Conservation (phyloP, 1,140 invertebrate genomes). For the Pentalonia nigronervosa region DNA sequence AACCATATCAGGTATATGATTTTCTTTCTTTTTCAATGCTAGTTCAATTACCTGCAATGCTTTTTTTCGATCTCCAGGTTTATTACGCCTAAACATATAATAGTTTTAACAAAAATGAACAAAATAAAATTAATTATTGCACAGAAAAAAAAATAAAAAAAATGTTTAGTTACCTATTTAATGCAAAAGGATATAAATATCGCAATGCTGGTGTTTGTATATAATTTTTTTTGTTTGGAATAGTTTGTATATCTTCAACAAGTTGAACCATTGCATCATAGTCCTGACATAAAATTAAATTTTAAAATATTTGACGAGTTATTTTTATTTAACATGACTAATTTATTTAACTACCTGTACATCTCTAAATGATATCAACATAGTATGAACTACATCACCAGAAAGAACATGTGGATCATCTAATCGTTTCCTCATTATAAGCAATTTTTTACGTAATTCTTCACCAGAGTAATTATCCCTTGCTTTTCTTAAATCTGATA, state of each 20-base stretch:
- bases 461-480: slow-evolving; percentile 86
- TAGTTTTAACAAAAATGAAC: background rate
- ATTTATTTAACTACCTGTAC: slow-evolving; percentile 72
- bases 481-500: slow-evolving; percentile 91
- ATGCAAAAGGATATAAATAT: slow-evolving; percentile 95
- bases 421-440: slow-evolving; percentile 89
- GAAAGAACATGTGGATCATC: slow-evolving; percentile 97
- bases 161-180: slow-evolving; percentile 78
- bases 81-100: slow-evolving; percentile 76
- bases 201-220: slow-evolving; percentile 88
- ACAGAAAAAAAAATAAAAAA: background rate
- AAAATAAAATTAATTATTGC: background rate
- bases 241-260: slow-evolving; percentile 92
- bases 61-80: slow-evolving; percentile 91
- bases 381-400: slow-evolving; percentile 91
- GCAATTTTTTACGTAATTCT: slow-evolving; percentile 84
- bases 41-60: slow-evolving; percentile 91
- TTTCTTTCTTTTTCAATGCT: slow-evolving; percentile 90
- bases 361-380: slow-evolving; percentile 90
- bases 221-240: slow-evolving; percentile 88
- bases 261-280: slow-evolving; percentile 98
- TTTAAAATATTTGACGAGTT: background rate
- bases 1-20: slow-evolving; percentile 95
- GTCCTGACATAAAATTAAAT: slow-evolving; percentile 70
- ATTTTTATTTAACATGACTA: background rate